These are phyloP conservation scores for Sitobion miscanthi DNA, from an alignment of 1,140 invertebrate genomes.

Conservation along the genomic window DNA sequence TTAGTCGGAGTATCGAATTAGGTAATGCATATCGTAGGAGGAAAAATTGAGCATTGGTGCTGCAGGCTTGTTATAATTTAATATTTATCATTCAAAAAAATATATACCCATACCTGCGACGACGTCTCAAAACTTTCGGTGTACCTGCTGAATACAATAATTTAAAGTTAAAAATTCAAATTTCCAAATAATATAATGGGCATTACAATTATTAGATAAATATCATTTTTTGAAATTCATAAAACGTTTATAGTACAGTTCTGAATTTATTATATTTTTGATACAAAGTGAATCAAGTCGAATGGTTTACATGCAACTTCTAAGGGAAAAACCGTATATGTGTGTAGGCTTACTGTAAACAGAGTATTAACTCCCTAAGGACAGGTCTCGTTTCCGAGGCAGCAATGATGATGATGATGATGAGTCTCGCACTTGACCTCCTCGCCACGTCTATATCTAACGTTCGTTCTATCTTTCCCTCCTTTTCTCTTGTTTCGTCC, in stretches of 20 bases:
- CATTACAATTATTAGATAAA: background rate
- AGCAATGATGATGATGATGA: slow-evolving; percentile 53
- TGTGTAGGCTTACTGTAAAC: slow-evolving; percentile 25
- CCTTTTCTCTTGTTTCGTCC: background rate
- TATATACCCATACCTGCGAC: too few relatives aligned
- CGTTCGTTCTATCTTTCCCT: slow-evolving; percentile 18
- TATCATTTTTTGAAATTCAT: background rate
- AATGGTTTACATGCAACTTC: background rate
- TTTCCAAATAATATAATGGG: too few relatives aligned
- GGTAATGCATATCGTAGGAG: too few relatives aligned
- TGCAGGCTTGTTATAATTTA: too few relatives aligned
- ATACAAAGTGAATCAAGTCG: slow-evolving; percentile 1
- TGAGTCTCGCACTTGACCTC: slow-evolving; percentile 53
- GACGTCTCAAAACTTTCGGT: too few relatives aligned
- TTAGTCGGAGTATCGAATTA: too few relatives aligned
- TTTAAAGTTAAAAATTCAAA: too few relatives aligned
- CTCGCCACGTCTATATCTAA: slow-evolving; percentile 1
- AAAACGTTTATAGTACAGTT: background rate
- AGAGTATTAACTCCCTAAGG: slow-evolving; percentile 46
- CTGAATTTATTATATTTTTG: background rate
- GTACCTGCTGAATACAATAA: too few relatives aligned
- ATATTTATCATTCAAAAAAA: too few relatives aligned
- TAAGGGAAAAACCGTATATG: background rate
- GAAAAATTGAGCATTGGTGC: too few relatives aligned
- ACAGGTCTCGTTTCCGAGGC: slow-evolving; percentile 43